phyloP scores from a whole-genome alignment of 2,888 invertebrate genomes.

The Mythimna loreyi region DNA sequence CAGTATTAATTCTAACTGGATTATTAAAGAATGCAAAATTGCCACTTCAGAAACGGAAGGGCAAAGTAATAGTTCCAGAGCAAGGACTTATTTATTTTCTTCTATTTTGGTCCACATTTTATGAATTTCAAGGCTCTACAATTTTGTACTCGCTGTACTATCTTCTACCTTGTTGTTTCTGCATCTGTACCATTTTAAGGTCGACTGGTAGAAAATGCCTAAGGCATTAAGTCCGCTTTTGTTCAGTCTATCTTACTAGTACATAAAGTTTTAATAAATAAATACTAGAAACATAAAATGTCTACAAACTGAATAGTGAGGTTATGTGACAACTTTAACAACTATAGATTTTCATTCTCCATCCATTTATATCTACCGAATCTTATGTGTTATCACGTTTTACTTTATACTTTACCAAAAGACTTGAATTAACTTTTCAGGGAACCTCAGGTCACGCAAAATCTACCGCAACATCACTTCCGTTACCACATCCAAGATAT shows the following conservation, averaged over 20 bases:
- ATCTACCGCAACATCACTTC: neutral
- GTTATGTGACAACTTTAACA: neutral
- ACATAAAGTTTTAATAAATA: no score
- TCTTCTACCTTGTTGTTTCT: no score
- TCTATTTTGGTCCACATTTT: neutral
- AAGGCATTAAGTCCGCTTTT: no score
- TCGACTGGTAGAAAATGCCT: no score
- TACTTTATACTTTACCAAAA: neutral
- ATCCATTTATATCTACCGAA: neutral
- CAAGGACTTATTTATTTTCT: neutral
- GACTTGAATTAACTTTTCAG: neutral
- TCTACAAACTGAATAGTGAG: no score
- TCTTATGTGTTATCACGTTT: neutral
- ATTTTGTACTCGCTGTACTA: neutral
- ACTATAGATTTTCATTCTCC: neutral
- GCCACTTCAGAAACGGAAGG: neutral
- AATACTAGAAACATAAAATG: no score
- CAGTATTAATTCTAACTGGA: conserved; percentile 50
- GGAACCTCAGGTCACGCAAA: neutral
- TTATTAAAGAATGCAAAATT: conserved; percentile 24
- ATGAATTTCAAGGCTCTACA: no score
- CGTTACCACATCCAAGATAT: conserved; percentile 38
- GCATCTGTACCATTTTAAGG: no score
- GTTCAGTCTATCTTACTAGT: no score
- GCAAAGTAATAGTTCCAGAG: neutral